Evolutionary conservation across 2,113 vertebrate species (phyloP).

Genomic region (Hemicordylus capensis): DNA sequence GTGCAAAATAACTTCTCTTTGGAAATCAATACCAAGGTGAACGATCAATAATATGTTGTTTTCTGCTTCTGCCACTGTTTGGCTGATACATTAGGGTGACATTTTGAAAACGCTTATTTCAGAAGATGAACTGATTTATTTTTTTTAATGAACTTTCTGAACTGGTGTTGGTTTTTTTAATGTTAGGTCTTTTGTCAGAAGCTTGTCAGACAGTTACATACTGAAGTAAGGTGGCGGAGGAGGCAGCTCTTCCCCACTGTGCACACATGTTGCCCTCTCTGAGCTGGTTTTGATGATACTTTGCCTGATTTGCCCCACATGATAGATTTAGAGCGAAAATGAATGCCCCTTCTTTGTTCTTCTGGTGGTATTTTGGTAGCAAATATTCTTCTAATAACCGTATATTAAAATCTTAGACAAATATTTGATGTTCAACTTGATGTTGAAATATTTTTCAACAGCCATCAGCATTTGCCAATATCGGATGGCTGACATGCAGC

Average conservation of each 20-base stretch:
- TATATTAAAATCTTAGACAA: not conserved
- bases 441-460: not conserved
- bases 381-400: not conserved
- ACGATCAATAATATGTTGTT: constrained; percentile 24
- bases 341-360: too few species aligned
- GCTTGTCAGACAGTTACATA: not conserved
- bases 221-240: too few species aligned
- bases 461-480: not conserved
- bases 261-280: not conserved
- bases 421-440: not conserved
- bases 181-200: too few species aligned
- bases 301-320: too few species aligned
- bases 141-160: not conserved
- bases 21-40: constrained; percentile 79
- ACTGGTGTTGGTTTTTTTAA: not conserved
- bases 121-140: not conserved
- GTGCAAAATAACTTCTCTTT: constrained; percentile 88
- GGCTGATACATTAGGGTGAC: not conserved
- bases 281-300: too few species aligned
- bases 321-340: not conserved
- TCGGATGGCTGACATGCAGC: too few species aligned
- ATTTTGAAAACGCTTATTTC: not conserved
- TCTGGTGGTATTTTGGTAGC: too few species aligned
- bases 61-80: not conserved
- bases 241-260: too few species aligned